A percentile compares a stretch with the other conserved stretches of the same genome.
These are phyloP conservation scores for Mythimna lalbum DNA, from an alignment of 2,888 invertebrate species.

Conservation along the genomic window DNA sequence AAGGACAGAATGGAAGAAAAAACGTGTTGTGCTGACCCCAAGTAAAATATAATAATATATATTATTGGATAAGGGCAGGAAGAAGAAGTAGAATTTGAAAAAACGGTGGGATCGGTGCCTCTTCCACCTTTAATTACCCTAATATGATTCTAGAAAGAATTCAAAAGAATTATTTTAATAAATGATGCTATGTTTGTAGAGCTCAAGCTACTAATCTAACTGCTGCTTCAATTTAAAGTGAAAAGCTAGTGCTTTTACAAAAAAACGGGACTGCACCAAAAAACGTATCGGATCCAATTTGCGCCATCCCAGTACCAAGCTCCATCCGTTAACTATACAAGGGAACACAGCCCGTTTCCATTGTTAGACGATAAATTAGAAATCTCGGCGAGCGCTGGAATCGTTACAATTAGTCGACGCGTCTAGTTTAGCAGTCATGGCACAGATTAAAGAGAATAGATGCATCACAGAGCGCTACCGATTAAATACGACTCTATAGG, in stretches of 20 bases:
- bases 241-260: slow-evolving; percentile 8
- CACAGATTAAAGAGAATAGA: slow-evolving; percentile 77
- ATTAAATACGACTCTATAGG: slow-evolving; percentile 74
- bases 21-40: too few species aligned
- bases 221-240: not conserved
- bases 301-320: slow-evolving; percentile 4
- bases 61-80: too few species aligned
- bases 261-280: slow-evolving; percentile 29
- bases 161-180: too few species aligned
- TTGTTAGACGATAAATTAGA: slow-evolving; percentile 64
- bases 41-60: too few species aligned
- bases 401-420: slow-evolving; percentile 67
- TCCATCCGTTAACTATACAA: slow-evolving; percentile 31
- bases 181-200: not conserved
- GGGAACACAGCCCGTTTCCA: slow-evolving; percentile 47
- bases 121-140: too few species aligned
- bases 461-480: slow-evolving; percentile 71
- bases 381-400: slow-evolving; percentile 61
- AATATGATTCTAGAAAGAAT: too few species aligned
- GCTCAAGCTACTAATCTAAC: not conserved
- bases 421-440: slow-evolving; percentile 72
- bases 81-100: too few species aligned
- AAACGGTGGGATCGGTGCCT: too few species aligned
- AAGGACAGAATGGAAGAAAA: too few species aligned
- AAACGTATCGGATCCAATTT: slow-evolving; percentile 41